These are phyloP conservation scores for Anguilla pacifica DNA, from an alignment of 2,797 vertebrate genomes.

Conservation along the genomic window DNA sequence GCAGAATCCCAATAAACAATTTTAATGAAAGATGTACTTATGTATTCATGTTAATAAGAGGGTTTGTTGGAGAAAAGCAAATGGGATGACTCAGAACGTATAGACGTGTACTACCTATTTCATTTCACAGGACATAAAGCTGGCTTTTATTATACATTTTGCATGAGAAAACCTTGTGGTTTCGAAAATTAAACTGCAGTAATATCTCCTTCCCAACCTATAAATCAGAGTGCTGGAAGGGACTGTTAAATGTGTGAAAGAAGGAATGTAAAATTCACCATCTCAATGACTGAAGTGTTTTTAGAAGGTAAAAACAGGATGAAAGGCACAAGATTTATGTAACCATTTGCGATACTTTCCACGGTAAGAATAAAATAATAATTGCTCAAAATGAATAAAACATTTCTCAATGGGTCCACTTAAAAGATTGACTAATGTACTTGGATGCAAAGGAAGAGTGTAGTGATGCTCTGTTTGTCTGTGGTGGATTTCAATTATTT, in stretches of 20 bases:
- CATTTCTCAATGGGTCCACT: slow-evolving; percentile 55
- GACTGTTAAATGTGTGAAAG: neutral
- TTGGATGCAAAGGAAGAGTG: neutral
- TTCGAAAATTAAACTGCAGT: slow-evolving; percentile 59
- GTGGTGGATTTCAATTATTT: neutral
- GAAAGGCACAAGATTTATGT: slow-evolving; percentile 53
- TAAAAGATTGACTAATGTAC: slow-evolving; percentile 52
- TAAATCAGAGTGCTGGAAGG: slow-evolving; percentile 38
- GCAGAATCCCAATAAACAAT: slow-evolving; percentile 48
- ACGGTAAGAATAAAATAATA: slow-evolving; percentile 48
- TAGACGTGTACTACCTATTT: slow-evolving; percentile 55
- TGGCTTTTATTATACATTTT: slow-evolving; percentile 61
- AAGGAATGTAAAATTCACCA: neutral
- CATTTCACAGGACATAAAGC: slow-evolving; percentile 77
- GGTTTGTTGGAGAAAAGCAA: slow-evolving; percentile 43
- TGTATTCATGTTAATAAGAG: slow-evolving; percentile 45
- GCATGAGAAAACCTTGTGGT: slow-evolving; percentile 48
- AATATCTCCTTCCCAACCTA: neutral
- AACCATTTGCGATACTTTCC: slow-evolving; percentile 54
- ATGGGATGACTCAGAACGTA: slow-evolving; percentile 40
- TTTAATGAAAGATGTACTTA: slow-evolving; percentile 38
- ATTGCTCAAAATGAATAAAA: slow-evolving; percentile 56
- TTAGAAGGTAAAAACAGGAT: slow-evolving; percentile 31
- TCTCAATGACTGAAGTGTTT: neutral
- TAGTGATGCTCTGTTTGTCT: neutral